phyloP scores from a whole-genome alignment of 2,113 vertebrate species.

The Charadrius vociferus region DNA sequence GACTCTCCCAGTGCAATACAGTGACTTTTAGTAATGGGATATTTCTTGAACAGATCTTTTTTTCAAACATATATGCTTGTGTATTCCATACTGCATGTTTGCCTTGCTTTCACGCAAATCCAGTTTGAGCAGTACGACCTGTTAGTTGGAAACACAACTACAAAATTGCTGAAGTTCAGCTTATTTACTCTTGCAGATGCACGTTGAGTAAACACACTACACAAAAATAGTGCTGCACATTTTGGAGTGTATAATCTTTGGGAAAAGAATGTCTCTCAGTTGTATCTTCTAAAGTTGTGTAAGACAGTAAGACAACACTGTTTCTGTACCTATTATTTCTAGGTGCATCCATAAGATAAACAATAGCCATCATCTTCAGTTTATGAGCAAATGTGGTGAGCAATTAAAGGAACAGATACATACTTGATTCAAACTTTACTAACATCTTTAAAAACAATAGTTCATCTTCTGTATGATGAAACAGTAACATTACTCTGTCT shows the following conservation, averaged over 20 bases:
- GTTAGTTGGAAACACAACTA: not conserved
- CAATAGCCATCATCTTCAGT: not conserved
- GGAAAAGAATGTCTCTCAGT: not conserved
- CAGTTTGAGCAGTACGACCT: not conserved
- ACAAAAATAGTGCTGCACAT: not conserved
- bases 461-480: not conserved
- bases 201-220: not conserved
- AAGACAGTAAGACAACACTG: not conserved
- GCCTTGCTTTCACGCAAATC: not conserved
- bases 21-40: not conserved
- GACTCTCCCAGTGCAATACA: not conserved
- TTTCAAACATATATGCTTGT: not conserved
- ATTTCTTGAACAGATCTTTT: not conserved
- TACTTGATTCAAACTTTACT: not conserved
- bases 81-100: not conserved
- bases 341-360: accelerated
- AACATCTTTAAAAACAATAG: not conserved
- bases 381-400: not conserved
- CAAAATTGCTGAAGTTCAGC: not conserved
- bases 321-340: not conserved
- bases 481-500: not conserved
- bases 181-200: not conserved
- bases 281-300: not conserved
- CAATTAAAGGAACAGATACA: not conserved
- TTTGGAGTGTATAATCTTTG: not conserved